phyloP scores from a whole-genome alignment of 2,113 vertebrate genomes.

The Pygoscelis antarcticus region DNA sequence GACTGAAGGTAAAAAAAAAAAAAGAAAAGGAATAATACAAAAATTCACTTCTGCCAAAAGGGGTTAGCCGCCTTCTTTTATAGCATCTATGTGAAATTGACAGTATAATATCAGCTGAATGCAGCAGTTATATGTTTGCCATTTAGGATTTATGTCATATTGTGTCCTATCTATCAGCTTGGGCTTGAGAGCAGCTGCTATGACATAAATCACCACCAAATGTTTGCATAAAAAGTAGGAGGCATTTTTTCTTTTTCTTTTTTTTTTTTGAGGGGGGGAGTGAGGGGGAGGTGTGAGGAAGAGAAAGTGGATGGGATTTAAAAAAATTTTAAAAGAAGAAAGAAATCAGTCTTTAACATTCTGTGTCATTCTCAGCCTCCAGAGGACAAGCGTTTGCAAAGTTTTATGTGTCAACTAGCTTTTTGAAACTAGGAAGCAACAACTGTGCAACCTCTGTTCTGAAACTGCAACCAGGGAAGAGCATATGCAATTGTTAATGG shows the following conservation, averaged over 20 bases:
- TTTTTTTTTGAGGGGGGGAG: accelerated
- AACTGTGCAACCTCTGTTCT: neutral
- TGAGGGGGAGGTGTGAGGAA: accelerated
- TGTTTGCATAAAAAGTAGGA: neutral
- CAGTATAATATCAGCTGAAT: neutral
- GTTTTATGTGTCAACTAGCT: neutral
- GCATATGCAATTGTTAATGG: neutral
- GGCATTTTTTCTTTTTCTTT: neutral
- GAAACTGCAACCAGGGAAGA: neutral
- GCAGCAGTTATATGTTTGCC: neutral
- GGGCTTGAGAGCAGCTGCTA: neutral
- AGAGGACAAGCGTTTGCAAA: neutral
- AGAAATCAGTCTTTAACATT: neutral
- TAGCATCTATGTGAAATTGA: neutral
- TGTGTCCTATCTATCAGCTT: neutral
- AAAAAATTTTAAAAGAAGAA: neutral
- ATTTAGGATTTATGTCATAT: conserved; percentile 26
- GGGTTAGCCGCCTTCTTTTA: neutral
- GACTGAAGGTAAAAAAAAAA: neutral
- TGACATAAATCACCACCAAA: neutral
- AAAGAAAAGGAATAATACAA: neutral
- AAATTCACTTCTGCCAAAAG: neutral
- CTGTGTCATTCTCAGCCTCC: neutral
- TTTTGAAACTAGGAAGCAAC: neutral
- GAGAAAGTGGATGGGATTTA: neutral